Evolutionary conservation across 2,888 invertebrate genomes (phyloP).

Genomic region (Melanostoma scalare): DNA sequence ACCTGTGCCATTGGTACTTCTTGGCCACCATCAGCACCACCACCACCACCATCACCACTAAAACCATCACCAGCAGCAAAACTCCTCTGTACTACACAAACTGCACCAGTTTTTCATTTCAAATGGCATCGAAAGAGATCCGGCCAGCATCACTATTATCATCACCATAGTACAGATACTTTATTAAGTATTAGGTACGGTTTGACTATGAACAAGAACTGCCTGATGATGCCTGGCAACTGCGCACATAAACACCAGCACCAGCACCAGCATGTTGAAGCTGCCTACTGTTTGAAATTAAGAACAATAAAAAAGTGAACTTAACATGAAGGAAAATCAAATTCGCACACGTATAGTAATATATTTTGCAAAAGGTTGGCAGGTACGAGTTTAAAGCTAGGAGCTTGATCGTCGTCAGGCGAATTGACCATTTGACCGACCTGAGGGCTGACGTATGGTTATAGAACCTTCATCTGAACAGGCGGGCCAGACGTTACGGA

Average conservation of each 20-base stretch:
- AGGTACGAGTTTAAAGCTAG: conserved; percentile 7
- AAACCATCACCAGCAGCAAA: not conserved
- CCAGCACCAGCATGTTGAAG: not conserved
- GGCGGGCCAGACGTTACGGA: conserved; percentile 53
- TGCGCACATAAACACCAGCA: not conserved
- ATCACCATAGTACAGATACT: conserved; percentile 39
- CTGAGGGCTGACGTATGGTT: conserved; percentile 40
- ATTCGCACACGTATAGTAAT: conserved; percentile 49
- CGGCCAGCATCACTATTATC: conserved; percentile 39
- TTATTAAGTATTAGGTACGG: conserved; percentile 60
- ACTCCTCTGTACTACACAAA: not conserved
- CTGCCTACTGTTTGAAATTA: conserved; percentile 67
- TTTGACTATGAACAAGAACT: conserved; percentile 43
- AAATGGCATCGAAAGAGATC: conserved; percentile 43
- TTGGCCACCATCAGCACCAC: conserved; percentile 2
- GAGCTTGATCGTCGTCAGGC: not conserved
- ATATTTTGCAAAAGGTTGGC: conserved; percentile 30
- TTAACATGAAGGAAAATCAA: conserved; percentile 63
- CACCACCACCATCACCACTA: conserved; percentile 27
- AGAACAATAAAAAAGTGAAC: conserved; percentile 64
- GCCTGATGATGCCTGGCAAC: conserved; percentile 8
- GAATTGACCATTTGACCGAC: conserved; percentile 4
- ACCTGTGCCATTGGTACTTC: conserved; percentile 47
- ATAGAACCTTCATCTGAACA: conserved; percentile 37
- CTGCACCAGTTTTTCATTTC: conserved; percentile 65